These are phyloP conservation scores for Drosophila equinoxialis DNA, from an alignment of 1,140 invertebrate genomes.

Conservation along the genomic window DNA sequence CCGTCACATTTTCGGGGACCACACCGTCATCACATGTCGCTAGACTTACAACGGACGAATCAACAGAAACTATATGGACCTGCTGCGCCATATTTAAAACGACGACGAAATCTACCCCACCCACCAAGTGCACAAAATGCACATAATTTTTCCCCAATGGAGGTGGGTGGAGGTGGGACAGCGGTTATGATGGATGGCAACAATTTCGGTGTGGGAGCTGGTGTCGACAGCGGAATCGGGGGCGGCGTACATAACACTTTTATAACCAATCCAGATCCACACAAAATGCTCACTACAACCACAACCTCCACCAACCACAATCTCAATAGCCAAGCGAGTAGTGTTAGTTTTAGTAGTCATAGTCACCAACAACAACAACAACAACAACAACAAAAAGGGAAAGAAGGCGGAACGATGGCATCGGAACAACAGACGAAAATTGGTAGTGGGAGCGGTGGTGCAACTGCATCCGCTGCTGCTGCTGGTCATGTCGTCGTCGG, in stretches of 20 bases:
- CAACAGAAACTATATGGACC: slow-evolving; percentile 78
- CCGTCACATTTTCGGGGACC: slow-evolving; percentile 69
- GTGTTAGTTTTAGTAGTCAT: slow-evolving; percentile 68
- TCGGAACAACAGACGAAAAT: slow-evolving; percentile 80
- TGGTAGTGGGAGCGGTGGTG: slow-evolving; percentile 81
- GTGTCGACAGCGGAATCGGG: slow-evolving; percentile 27
- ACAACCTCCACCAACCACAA: slow-evolving; percentile 55
- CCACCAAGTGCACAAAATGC: slow-evolving; percentile 80
- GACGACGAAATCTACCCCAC: slow-evolving; percentile 75
- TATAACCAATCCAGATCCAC: slow-evolving; percentile 40
- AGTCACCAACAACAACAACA: slow-evolving; percentile 53
- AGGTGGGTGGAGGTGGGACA: slow-evolving; percentile 37
- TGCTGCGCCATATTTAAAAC: slow-evolving; percentile 71
- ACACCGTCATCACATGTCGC: slow-evolving; percentile 72
- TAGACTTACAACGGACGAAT: slow-evolving; percentile 74
- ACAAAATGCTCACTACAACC: slow-evolving; percentile 52
- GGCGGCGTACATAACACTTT: slow-evolving; percentile 57
- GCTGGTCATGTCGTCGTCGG: slow-evolving; percentile 79
- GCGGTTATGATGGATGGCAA: slow-evolving; percentile 24
- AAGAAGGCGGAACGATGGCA: slow-evolving; percentile 80
- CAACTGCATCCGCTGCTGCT: slow-evolving; percentile 76
- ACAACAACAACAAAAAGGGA: slow-evolving; percentile 70
- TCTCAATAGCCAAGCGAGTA: slow-evolving; percentile 64
- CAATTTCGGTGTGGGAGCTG: slow-evolving; percentile 23
- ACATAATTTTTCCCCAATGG: slow-evolving; percentile 80